These are phyloP conservation scores for Ectemnius lituratus DNA, from an alignment of 2,888 invertebrate species.

Conservation along the genomic window DNA sequence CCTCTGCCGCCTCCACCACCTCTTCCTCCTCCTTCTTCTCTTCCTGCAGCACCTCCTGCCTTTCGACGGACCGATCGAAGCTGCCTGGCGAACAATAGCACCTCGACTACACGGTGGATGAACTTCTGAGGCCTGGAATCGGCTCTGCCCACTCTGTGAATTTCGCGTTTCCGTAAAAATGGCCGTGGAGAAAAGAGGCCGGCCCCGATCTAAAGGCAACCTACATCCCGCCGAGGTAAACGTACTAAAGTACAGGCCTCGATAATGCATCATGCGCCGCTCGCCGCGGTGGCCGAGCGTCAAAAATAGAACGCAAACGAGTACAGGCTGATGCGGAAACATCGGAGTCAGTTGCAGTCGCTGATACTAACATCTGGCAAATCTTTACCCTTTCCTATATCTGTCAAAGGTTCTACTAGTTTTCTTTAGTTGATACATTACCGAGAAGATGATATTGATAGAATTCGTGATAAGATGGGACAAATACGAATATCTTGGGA, in stretches of 20 bases:
- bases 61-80: slow-evolving; percentile 46
- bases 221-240: slow-evolving; percentile 58
- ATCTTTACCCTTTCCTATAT: too few species aligned
- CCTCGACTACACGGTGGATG: slow-evolving; percentile 64
- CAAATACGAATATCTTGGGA: too few species aligned
- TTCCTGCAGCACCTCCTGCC: slow-evolving; percentile 9
- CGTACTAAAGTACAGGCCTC: slow-evolving; percentile 46
- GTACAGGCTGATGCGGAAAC: slow-evolving; percentile 30
- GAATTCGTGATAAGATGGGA: too few species aligned
- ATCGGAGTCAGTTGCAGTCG: too few species aligned
- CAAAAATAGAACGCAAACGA: slow-evolving; percentile 49
- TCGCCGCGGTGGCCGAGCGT: slow-evolving; percentile 16
- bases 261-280: slow-evolving; percentile 34
- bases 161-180: slow-evolving; percentile 61
- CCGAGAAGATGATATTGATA: too few species aligned
- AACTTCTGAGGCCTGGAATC: slow-evolving; percentile 64
- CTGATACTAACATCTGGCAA: too few species aligned
- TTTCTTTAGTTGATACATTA: too few species aligned
- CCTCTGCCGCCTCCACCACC: slow-evolving; percentile 38
- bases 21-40: too few species aligned
- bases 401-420: too few species aligned
- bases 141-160: slow-evolving; percentile 66
- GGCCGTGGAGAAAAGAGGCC: slow-evolving; percentile 57
- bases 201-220: slow-evolving; percentile 61
- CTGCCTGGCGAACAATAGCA: slow-evolving; percentile 61